Evolutionary conservation across 1,140 invertebrate species (phyloP).

Genomic region (Hetaerina americana): DNA sequence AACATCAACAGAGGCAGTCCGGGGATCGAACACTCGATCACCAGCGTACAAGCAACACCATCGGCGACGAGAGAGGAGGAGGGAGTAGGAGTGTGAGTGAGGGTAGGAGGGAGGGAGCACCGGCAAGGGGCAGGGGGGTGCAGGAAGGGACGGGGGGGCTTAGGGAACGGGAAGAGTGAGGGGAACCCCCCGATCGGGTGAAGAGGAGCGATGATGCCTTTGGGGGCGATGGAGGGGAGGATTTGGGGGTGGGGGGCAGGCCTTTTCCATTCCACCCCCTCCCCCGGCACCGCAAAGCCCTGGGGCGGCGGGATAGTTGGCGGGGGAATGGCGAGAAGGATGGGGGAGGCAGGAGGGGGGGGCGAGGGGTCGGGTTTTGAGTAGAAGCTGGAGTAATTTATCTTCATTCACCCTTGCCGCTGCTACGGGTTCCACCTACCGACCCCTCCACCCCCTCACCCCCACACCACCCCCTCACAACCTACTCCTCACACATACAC

Average conservation of each 20-base stretch:
- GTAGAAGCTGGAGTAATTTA: background rate
- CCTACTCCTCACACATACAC: too few relatives aligned
- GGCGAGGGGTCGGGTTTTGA: too few relatives aligned
- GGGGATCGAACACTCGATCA: too few relatives aligned
- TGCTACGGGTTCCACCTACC: too few relatives aligned
- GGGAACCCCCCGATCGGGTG: too few relatives aligned
- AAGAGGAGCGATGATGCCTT: background rate
- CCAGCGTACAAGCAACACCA: too few relatives aligned
- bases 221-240: background rate
- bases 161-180: background rate
- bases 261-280: too few relatives aligned
- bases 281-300: too few relatives aligned
- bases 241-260: background rate
- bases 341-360: background rate
- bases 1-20: too few relatives aligned
- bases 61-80: background rate
- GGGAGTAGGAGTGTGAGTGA: background rate
- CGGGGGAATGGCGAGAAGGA: background rate
- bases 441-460: background rate
- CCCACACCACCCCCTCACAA: too few relatives aligned
- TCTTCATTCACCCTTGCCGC: background rate
- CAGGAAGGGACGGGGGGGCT: background rate
- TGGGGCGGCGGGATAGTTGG: background rate
- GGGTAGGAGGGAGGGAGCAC: background rate
- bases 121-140: background rate